phyloP scores from a whole-genome alignment of 2,113 vertebrate genomes.

The Stictonetta naevosa region DNA sequence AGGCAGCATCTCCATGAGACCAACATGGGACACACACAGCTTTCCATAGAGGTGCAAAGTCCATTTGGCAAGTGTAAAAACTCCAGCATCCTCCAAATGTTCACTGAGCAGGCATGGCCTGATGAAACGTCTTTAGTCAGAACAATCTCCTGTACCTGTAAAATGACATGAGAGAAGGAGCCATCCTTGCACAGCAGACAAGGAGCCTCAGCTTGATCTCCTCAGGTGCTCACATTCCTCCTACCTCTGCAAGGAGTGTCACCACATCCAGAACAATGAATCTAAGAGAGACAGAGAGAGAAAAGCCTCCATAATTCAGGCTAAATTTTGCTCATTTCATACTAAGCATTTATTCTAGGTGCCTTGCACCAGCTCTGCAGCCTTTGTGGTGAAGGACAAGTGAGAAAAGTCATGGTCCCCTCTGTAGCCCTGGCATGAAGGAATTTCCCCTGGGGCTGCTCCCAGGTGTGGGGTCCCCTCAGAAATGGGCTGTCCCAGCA shows the following conservation, averaged over 20 bases:
- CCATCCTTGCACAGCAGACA: fast-evolving
- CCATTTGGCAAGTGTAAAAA: fast-evolving
- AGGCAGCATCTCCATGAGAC: fast-evolving
- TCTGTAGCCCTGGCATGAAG: no score
- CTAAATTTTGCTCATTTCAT: fast-evolving
- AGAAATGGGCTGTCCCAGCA: neutral
- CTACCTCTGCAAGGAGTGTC: neutral
- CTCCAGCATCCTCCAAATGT: fast-evolving
- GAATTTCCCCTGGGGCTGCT: no score
- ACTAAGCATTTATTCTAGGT: fast-evolving
- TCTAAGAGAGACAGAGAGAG: neutral
- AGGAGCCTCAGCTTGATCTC: neutral
- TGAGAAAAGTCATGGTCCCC: no score
- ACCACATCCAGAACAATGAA: neutral
- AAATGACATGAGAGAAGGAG: fast-evolving
- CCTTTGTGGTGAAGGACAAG: no score
- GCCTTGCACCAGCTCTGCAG: no score
- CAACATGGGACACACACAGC: fast-evolving
- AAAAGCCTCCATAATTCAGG: neutral
- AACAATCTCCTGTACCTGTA: neutral
- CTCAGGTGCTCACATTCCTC: fast-evolving
- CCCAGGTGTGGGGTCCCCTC: neutral
- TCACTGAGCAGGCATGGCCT: neutral
- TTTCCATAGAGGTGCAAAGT: neutral
- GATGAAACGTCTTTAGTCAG: fast-evolving